phyloP scores from a whole-genome alignment of 2,113 vertebrate species.

The Bambusicola thoracicus region DNA sequence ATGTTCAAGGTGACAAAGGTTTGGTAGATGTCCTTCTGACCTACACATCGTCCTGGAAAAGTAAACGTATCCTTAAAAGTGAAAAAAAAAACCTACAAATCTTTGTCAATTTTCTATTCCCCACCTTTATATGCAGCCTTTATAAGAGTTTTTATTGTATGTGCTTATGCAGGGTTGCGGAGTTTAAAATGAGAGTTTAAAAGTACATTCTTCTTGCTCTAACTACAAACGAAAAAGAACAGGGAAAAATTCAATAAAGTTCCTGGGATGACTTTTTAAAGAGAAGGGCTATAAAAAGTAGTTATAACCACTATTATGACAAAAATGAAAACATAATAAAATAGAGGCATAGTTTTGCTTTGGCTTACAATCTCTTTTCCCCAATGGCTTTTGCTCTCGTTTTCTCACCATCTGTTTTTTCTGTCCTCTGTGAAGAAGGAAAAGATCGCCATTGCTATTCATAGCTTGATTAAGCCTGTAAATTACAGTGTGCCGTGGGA shows the following conservation, averaged over 20 bases:
- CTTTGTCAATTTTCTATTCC: neutral
- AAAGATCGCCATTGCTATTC: neutral
- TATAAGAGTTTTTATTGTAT: neutral
- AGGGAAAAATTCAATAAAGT: neutral
- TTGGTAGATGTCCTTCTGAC: constrained; percentile 7
- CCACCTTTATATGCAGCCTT: neutral
- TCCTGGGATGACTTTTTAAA: neutral
- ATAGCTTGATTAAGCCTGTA: neutral
- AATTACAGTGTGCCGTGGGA: neutral
- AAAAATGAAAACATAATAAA: neutral
- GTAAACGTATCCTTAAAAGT: neutral
- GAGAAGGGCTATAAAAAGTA: neutral
- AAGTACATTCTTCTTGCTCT: neutral
- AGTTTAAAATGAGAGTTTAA: neutral
- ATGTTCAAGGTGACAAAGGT: neutral
- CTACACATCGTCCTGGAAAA: neutral
- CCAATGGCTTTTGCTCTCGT: neutral
- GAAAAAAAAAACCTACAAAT: neutral
- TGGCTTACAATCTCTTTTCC: constrained; percentile 7
- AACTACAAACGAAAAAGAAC: neutral
- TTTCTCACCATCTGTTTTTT: neutral
- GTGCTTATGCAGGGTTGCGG: neutral
- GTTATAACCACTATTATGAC: neutral
- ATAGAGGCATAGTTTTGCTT: neutral
- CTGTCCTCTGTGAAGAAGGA: neutral